Base-by-base conservation (phyloP, 2,113 vertebrate genomes). In the Saguinus midas region DNA sequence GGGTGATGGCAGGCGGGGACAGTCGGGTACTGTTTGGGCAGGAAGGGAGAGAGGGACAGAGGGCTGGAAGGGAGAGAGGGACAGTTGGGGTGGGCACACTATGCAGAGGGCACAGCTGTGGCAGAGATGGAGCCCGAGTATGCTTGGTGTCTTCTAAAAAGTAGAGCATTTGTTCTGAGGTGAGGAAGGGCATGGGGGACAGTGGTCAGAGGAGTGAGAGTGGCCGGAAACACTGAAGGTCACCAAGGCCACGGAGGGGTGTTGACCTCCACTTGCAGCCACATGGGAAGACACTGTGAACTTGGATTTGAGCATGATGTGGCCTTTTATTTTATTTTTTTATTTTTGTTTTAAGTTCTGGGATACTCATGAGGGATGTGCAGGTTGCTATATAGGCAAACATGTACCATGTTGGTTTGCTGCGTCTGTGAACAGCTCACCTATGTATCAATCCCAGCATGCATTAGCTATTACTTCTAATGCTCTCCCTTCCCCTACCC, bases 1-100 rank as follows among this genome's bases (percentile, higher is more conserved):
- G 21, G 6, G 40, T 27, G 37, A 13, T 0, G 29, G 35, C 0
- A 29, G 52, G 20, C n/a, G 6, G 10, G 1, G 52, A 8, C 79
- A 6, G 50, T 12, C 23, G 9, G n/a, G 9, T 5, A 21, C 72
- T 3, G 20, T 32, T 43, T 32, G 50, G 64, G 13, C 7, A 21
- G 20, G 29, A 27, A 8, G 32, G n/a, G n/a, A n/a, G n/a, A n/a
- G n/a, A n/a, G n/a, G n/a, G n/a, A 29, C 45, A 1, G 66, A 27
- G 37, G 72, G 66, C 37, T 48, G 80, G 6, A 23, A 4, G 58
- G 17, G 20, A 10, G 6, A 90, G 58, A 50, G 45, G 45, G 32
- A 29, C 4, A 21, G 6, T 4, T 6, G 23, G 40, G 40, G 20
- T 17, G 18, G 37, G 78, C 0, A 1, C 20, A 40, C 29, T 1